Base-by-base conservation (phyloP, 2,113 vertebrate species). In the Pluvialis apricaria region DNA sequence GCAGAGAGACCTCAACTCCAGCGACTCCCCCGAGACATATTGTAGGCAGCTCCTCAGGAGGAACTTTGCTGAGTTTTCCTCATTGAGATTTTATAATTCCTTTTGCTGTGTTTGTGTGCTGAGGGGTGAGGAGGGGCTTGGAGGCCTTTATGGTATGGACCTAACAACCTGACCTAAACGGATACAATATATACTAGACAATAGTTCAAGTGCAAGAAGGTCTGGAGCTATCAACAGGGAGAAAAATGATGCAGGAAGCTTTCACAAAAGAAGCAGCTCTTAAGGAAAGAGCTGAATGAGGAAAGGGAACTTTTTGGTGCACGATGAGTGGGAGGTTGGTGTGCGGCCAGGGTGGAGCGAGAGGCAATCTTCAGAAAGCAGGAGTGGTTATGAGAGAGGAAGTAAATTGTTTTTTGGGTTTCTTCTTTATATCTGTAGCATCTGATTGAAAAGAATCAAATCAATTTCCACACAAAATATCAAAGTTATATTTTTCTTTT, bases 201-300 rank as follows among this genome's bases (percentile, higher is more conserved):
- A 75, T 49, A 72, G 80, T 54, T 88, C 61, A 84, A 91, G 77
- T 91, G 66, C 25, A 9, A 92, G 94, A 92, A 94, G 83, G 73
- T 87, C 70, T 3, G 9, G 58, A 91, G 86, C 77, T 49, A 92
- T 75, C 49, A 91, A 91, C 52, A 73, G 62, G 82, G 81, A 94
- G 78, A 70, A 92, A 86, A 94, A 72, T 34, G 14, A 72, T 73
- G 70, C 78, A 58, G 86, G 86, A 95, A 95, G 66, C 38, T 85
- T 95, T 89, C 49, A 95, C 40, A 87, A 96, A 97, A 81, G 82
- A 65, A 91, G 36, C 38, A 64, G n/a, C 34, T 93, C 76, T 92
- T 88, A 88, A 86, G 81, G 44, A 89, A 89, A 52, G 52, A 65
- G 45, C 14, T 65, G 86, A 95, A 94, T 73, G 54, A 92, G 70